These are phyloP conservation scores for Acromyrmex echinatior DNA, from an alignment of 1,140 invertebrate species.

Conservation along the genomic window DNA sequence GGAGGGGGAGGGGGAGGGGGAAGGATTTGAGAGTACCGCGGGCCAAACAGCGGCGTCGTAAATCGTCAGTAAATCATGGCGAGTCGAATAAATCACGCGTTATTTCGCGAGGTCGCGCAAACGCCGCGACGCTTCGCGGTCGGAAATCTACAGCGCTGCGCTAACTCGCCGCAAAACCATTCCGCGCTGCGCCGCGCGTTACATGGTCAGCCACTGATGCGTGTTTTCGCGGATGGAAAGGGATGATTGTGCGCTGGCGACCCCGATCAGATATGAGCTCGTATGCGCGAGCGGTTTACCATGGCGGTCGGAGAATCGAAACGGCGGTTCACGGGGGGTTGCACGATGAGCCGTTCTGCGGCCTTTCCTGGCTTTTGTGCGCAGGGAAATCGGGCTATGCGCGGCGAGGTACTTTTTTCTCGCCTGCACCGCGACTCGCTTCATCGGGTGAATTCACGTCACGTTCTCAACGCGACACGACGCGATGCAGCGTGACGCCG, in stretches of 20 bases:
- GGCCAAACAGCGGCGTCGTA: slow-evolving; percentile 24
- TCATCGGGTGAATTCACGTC: slow-evolving; percentile 63
- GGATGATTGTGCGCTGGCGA: slow-evolving; percentile 67
- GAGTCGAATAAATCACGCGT: slow-evolving; percentile 73
- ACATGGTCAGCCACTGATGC: slow-evolving; percentile 74
- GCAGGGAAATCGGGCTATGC: not conserved
- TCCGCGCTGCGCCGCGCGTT: slow-evolving; percentile 64
- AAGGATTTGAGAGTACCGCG: not conserved
- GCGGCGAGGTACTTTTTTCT: slow-evolving; percentile 62
- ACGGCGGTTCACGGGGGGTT: not conserved
- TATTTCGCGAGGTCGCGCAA: slow-evolving; percentile 60
- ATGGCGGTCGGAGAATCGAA: slow-evolving; percentile 57
- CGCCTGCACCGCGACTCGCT: slow-evolving; percentile 41
- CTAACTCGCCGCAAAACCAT: slow-evolving; percentile 72
- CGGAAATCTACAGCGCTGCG: slow-evolving; percentile 64
- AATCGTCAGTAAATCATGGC: slow-evolving; percentile 63
- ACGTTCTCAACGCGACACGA: slow-evolving; percentile 22
- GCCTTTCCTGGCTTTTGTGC: slow-evolving; percentile 27
- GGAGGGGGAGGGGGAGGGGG: too few relatives aligned
- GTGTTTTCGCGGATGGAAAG: slow-evolving; percentile 74
- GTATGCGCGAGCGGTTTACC: slow-evolving; percentile 71
- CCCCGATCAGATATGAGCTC: slow-evolving; percentile 70
- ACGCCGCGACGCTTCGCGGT: slow-evolving; percentile 13
- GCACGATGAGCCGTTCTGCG: slow-evolving; percentile 18
- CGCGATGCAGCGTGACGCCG: not conserved